Evolutionary conservation across 2,888 invertebrate genomes (phyloP).

Genomic region (Drosophila aldrichi): DNA sequence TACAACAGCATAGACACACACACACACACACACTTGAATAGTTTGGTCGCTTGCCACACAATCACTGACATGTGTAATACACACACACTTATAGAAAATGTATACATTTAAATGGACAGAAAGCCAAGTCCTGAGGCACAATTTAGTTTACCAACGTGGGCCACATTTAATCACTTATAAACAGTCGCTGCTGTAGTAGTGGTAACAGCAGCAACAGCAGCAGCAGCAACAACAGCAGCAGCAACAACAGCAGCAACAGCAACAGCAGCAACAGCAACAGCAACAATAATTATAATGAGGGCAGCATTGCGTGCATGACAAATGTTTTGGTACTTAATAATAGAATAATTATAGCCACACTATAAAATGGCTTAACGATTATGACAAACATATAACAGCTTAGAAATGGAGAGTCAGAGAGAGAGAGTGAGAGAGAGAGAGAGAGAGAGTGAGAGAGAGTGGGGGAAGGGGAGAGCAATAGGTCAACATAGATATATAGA

Average conservation of each 20-base stretch:
- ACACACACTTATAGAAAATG: constrained; percentile 11
- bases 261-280: constrained; percentile 16
- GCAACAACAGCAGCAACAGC: constrained; percentile 11
- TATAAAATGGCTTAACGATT: constrained; percentile 77
- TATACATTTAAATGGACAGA: constrained; percentile 25
- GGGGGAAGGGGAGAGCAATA: not conserved
- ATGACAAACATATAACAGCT: constrained; percentile 55
- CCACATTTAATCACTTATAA: constrained; percentile 77
- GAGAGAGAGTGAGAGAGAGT: not conserved
- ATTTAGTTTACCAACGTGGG: constrained; percentile 57
- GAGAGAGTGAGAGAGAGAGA: not conserved
- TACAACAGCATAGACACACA: constrained; percentile 27
- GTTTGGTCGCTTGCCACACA: constrained; percentile 52
- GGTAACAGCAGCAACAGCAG: constrained; percentile 27
- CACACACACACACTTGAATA: constrained; percentile 54
- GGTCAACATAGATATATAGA: constrained; percentile 12
- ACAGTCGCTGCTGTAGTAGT: constrained; percentile 63
- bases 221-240: not conserved
- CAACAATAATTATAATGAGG: constrained; percentile 39
- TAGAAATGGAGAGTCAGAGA: not conserved
- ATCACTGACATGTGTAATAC: constrained; percentile 59
- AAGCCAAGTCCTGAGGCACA: constrained; percentile 48
- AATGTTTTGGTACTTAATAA: constrained; percentile 79
- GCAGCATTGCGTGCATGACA: constrained; percentile 69
- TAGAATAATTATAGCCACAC: constrained; percentile 76